Base-by-base conservation (phyloP, 1,140 invertebrate genomes). In the Hyphantria cunea region DNA sequence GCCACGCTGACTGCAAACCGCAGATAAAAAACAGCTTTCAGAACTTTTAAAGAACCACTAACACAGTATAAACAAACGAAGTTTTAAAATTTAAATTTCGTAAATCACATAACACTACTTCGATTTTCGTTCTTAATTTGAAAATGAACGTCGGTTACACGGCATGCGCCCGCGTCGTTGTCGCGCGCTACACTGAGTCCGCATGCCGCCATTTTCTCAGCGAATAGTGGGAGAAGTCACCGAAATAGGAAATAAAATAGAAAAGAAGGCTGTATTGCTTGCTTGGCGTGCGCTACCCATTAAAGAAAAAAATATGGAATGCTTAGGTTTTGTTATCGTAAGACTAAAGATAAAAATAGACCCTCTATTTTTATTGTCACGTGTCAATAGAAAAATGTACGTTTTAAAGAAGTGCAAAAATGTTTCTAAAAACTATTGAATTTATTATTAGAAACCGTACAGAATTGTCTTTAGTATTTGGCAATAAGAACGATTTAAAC, bases 221-320 rank as follows among this genome's bases (percentile, higher is more conserved):
- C 68, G 48, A 62, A 63, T 80, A 72, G 75, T 72, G 79, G 77
- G 77, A 74, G 78, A 70, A 58, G 53, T 54, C 70, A 72, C 64
- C 70, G 73, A 74, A 78, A 75, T 76, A 76, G 78, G 77, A 80
- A 82, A 82, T 80, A 82, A 82, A 64, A 76, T 69, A 68, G 66
- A 76, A 80, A 77, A 76, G 70, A 77, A 78, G 71, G 64, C 68
- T 72, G 50, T 47, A 14, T 32, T 13, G 63, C 47, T 53, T 14
- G 37, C 17, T 51, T 39, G 41, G 44, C 55, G 55, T 58, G 45
- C 42, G 44, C 17, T 56, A 50, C 34, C 15, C 49, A 6, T 50
- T 60, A 51, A 3, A 58, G 17, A 42, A 60, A 48, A n/a, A 50
- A 51, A 50, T 25, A 0, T 13, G 25, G 33, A 13, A 6, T 33